phyloP scores from a whole-genome alignment of 2,113 vertebrate genomes.

The Dicrurus megarhynchus region DNA sequence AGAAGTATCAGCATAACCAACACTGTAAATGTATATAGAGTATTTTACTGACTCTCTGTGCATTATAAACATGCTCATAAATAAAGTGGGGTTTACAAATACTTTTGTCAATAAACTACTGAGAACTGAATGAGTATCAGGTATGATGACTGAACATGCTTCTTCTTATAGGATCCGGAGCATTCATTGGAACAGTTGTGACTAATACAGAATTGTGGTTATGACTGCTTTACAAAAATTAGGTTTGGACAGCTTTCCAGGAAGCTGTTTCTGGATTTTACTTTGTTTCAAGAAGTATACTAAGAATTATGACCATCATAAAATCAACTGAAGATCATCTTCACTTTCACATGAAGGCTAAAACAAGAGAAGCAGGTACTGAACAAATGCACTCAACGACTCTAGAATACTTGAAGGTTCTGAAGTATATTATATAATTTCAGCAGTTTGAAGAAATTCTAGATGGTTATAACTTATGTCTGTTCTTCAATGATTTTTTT shows the following conservation, averaged over 20 bases:
- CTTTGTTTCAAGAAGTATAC: neutral
- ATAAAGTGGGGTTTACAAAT: neutral
- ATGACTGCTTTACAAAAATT: slow-evolving; percentile 15
- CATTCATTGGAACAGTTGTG: slow-evolving; percentile 49
- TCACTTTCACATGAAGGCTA: neutral
- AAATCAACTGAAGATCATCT: neutral
- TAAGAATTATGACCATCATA: neutral
- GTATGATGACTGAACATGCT: neutral
- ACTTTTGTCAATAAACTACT: neutral
- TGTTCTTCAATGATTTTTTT: neutral
- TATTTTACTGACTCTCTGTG: neutral
- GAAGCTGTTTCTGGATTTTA: slow-evolving; percentile 34
- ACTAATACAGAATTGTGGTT: slow-evolving; percentile 43
- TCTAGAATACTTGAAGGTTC: neutral
- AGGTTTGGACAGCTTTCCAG: slow-evolving; percentile 42
- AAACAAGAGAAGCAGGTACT: neutral
- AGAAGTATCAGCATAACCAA: neutral
- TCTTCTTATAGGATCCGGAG: neutral
- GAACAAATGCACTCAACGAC: neutral
- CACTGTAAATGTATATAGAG: neutral
- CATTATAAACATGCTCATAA: neutral
- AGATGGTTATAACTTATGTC: neutral
- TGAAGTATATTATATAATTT: neutral
- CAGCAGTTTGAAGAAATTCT: neutral
- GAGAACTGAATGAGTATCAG: neutral